Evolutionary conservation across 2,888 invertebrate species (phyloP).

Genomic region (Nemotelus nigrinus): DNA sequence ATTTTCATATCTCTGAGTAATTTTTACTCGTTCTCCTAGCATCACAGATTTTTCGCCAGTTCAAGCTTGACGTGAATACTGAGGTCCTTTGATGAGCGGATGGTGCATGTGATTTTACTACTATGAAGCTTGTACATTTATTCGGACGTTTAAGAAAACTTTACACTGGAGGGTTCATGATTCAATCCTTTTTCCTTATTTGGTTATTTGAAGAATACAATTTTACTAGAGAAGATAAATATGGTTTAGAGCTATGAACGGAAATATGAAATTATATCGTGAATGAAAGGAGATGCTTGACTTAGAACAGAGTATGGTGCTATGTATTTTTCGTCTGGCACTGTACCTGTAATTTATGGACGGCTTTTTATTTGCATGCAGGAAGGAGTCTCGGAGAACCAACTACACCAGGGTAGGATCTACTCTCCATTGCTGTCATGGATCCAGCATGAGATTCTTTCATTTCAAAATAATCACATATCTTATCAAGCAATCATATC

Average conservation of each 20-base stretch:
- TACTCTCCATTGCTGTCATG: slow-evolving; percentile 3
- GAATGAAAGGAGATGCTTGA: too few relatives aligned
- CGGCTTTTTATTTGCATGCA: slow-evolving; percentile 17
- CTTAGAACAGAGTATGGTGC: too few relatives aligned
- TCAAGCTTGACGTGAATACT: slow-evolving; percentile 3
- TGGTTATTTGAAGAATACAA: too few relatives aligned
- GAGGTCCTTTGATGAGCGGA: slow-evolving; percentile 7
- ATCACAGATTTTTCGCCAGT: neutral
- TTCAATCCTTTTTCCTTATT: too few relatives aligned
- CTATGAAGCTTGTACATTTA: neutral
- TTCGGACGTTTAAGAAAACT: too few relatives aligned
- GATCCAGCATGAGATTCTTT: slow-evolving; percentile 44
- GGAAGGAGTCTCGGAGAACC: slow-evolving; percentile 4
- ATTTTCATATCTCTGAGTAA: slow-evolving; percentile 47
- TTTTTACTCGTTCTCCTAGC: slow-evolving; percentile 32
- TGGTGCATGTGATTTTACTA: neutral
- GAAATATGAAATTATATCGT: too few relatives aligned
- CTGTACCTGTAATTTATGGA: neutral
- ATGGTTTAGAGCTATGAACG: too few relatives aligned
- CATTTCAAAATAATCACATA: slow-evolving; percentile 49
- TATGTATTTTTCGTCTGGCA: neutral
- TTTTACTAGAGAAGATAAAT: too few relatives aligned
- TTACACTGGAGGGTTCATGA: too few relatives aligned
- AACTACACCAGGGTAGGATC: slow-evolving; percentile 7
- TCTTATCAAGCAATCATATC: slow-evolving; percentile 48